Conservation (phyloP, 2,888 invertebrate genomes). For the Lepidochitona cinerea region DNA sequence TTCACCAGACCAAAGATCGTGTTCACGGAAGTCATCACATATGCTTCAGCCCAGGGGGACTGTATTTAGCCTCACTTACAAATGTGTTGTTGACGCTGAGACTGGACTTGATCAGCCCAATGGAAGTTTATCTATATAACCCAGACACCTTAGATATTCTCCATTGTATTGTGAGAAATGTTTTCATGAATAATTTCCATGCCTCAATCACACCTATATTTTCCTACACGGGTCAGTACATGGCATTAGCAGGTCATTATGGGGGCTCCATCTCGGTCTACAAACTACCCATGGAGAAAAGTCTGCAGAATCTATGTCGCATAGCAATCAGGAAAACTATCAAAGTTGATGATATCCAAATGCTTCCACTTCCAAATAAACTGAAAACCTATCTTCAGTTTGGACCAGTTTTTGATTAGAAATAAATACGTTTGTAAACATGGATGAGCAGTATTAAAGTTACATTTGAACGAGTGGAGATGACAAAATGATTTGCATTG, state of each 20-base stretch:
- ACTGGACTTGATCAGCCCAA: conserved; percentile 23
- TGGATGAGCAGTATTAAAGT: no score
- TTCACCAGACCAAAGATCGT: conserved; percentile 11
- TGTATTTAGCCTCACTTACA: conserved; percentile 21
- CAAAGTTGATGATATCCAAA: not conserved
- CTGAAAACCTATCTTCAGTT: not conserved
- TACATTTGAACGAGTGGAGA: no score
- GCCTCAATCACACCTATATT: conserved; percentile 26
- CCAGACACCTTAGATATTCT: conserved; percentile 19
- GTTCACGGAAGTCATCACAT: conserved; percentile 23
- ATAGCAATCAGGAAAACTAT: not conserved
- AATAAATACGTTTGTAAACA: no score
- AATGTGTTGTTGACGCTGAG: conserved; percentile 20
- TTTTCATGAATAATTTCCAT: conserved; percentile 24
- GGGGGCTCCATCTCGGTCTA: conserved; percentile 1
- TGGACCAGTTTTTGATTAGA: not conserved
- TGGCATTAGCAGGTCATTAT: conserved; percentile 20
- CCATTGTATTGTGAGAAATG: conserved; percentile 13
- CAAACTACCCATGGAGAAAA: not conserved
- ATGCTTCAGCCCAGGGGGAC: conserved; percentile 21
- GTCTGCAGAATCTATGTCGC: not conserved
- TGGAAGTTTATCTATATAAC: conserved; percentile 23
- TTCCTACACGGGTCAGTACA: conserved; percentile 26
- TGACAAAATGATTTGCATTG: no score
- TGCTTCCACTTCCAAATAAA: not conserved